Percentiles rank a stretch among this genome's conserved stretches.
Evolutionary conservation across 1,140 invertebrate species (phyloP).

Genomic region (Uloborus diversus): DNA sequence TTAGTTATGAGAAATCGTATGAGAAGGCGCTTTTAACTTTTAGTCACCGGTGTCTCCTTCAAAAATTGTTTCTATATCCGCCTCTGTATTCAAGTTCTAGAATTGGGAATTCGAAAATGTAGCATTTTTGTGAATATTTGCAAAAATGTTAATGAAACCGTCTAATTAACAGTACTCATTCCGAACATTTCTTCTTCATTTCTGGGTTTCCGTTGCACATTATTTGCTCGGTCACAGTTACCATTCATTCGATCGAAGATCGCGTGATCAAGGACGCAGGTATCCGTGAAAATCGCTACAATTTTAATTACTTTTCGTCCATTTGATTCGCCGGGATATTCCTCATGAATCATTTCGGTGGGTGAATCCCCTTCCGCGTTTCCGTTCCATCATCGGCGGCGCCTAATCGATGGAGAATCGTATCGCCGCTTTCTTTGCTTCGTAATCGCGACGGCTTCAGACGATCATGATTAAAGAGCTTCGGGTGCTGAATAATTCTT

Average conservation of each 20-base stretch:
- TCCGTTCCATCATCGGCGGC: conserved; percentile 37
- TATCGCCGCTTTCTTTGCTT: conserved; percentile 19
- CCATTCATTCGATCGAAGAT: conserved; percentile 48
- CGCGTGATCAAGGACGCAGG: conserved; percentile 10
- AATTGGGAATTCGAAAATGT: too few species aligned
- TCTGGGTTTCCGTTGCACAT: too few species aligned
- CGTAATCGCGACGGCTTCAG: neutral
- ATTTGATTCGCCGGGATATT: conserved; percentile 51
- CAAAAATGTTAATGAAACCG: neutral
- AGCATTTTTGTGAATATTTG: too few species aligned
- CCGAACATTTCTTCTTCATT: neutral
- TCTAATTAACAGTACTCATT: neutral
- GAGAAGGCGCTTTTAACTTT: too few species aligned
- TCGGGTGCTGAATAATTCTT: neutral
- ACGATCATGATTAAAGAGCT: conserved; percentile 29
- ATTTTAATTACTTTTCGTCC: conserved; percentile 56
- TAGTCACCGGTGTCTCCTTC: too few species aligned
- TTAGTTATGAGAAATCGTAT: too few species aligned
- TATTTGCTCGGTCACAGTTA: too few species aligned
- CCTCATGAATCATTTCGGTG: conserved; percentile 45
- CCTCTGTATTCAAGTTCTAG: too few species aligned
- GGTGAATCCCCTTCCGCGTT: conserved; percentile 8
- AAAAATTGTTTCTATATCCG: too few species aligned
- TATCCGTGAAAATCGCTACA: conserved; percentile 55
- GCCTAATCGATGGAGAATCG: conserved; percentile 34